Conservation (phyloP, 1,140 invertebrate genomes). For the Brevipalpus yothersi region DNA sequence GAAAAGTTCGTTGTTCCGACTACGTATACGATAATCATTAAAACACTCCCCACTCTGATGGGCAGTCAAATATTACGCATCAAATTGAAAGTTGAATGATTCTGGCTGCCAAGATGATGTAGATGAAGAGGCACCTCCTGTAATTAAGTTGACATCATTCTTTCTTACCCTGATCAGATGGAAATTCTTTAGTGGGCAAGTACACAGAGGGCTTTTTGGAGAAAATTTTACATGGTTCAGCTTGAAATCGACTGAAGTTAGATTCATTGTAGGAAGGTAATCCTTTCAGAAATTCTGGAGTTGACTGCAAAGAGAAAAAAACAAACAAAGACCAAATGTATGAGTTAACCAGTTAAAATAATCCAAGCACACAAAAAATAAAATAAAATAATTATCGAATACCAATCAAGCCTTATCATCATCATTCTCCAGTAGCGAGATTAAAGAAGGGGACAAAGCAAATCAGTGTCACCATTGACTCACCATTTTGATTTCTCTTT, state of each 20-base stretch:
- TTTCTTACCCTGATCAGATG: constrained; percentile 50
- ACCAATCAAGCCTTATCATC: no score
- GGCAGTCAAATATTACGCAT: background rate
- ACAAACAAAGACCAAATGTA: no score
- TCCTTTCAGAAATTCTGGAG: constrained; percentile 60
- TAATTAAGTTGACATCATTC: background rate
- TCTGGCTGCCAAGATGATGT: background rate
- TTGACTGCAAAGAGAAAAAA: background rate
- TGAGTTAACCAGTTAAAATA: background rate
- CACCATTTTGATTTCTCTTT: no score
- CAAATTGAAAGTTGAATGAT: background rate
- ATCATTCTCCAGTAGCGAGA: no score
- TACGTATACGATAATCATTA: background rate
- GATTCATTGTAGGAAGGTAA: constrained; percentile 64
- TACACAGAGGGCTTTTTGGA: constrained; percentile 2
- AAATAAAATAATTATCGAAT: no score
- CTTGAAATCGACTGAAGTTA: constrained; percentile 68
- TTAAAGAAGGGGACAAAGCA: no score
- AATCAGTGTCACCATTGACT: no score
- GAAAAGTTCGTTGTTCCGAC: background rate
- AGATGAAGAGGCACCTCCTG: background rate
- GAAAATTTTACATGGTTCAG: constrained; percentile 51
- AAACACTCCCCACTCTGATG: background rate
- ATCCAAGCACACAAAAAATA: no score
- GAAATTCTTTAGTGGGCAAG: constrained; percentile 62